Base-by-base conservation (phyloP, 2,113 vertebrate genomes). In the Micromys minutus region DNA sequence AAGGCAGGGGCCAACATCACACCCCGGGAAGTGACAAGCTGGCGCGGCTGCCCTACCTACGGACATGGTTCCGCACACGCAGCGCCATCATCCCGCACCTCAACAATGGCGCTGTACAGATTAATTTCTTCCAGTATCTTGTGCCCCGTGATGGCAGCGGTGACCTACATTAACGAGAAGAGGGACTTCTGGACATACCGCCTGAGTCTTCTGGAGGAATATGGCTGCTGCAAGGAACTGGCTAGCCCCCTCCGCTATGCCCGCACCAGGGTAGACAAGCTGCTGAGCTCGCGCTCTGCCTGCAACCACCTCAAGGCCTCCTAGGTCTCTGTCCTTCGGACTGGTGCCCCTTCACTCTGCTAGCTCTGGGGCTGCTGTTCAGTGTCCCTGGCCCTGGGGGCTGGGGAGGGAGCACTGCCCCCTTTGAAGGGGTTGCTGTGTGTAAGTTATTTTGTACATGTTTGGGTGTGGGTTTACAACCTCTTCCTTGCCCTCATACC, bases 81-180 rank as follows among this genome's bases (percentile, higher is more conserved):
- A 99, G 99, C 0, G 99, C 99, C 97, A 99, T 99, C 92, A 98
- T 99, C 97, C 98, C 99, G 96, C 99, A 99, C 98, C 99, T 99
- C 90, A 99, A 99, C 98, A 99, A 99, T 0, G 99, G 99, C 97
- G 99, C 98, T 0, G 99, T 99, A 29, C 99, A 99, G 98, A 99
- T 99, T 96, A 99, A 99, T 98, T 99, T 99, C 98, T 99, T 99
- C 98, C 99, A 99, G 99, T 94, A 99, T 99, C 98, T 92, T 99
- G 96, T 99, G 99, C 91, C 99, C 99, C 0, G 98, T 99, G 61
- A 99, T 99, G 99, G 99, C 98, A 0, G 99, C 99, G 0, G 99
- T 99, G 93, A 99, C 99, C 0, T 99, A 99, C 98, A 99, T 99
- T 0, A 99, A 99, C 0, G 99, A 99, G 98, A 99, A 99, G 95